Base-by-base conservation (phyloP, 2,113 vertebrate species). In the Atrichornis clamosus region DNA sequence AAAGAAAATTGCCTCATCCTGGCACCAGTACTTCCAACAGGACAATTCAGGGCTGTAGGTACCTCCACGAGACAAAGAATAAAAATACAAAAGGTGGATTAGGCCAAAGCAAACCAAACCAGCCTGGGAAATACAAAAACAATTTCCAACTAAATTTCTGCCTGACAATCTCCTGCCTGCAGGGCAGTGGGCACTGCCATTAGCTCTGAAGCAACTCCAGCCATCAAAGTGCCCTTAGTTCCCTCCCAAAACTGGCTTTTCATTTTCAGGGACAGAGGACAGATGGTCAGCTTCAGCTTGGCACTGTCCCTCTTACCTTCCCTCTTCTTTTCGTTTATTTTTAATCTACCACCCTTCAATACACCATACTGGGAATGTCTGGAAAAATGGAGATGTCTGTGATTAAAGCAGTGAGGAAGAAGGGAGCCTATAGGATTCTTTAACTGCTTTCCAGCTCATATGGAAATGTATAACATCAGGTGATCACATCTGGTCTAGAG, bases 271-370 rank as follows among this genome's bases (percentile, higher is more conserved):
- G 78, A 80, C 1, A 7, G 33, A 47, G 75, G 79, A 85, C 72
- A 93, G 84, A 91, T 87, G 74, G 93, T 69, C 85, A 88, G 68
- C 82, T 83, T 59, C 35, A 87, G 77, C 63, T 85, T 91, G 91
- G 50, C 82, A 78, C 55, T 55, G 7, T 44, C 63, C 39, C 63
- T 72, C 75, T 76, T n/a, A 60, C 68, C 42, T 91, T 76, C 9
- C 32, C 42, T 49, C 56, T 77, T 58, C 63, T 59, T 90, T 80
- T 65, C 60, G 41, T 65, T 77, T 27, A 44, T 77, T 90, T 95
- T 90, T 90, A 70, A 94, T 59, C 59, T 26, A 60, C 33, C 30
- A 39, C 19, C 27, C 75, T 65, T 77, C n/a, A 90, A 83, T 49
- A 84, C 30, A 41, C 41, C 64, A 52, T 11, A 20, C 78, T 90